Conservation (phyloP, 1,140 invertebrate genomes). For the Drosophila arawakana region DNA sequence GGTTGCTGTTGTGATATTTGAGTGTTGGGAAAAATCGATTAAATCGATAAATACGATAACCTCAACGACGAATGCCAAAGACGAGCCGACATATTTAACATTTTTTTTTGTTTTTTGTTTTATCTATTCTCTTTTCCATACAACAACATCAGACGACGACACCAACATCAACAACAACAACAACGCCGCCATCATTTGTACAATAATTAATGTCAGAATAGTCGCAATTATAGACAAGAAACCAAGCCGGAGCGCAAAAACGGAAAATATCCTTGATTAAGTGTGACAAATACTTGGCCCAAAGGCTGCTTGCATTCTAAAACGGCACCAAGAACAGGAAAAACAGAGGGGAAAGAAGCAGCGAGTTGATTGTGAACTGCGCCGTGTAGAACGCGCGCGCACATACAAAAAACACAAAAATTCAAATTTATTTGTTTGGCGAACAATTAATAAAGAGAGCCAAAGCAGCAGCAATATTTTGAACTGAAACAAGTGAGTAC, state of each 20-base stretch:
- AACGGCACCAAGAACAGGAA: slow-evolving; percentile 35
- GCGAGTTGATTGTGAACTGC: slow-evolving; percentile 33
- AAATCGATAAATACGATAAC: slow-evolving; percentile 71
- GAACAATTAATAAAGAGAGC: slow-evolving; percentile 12
- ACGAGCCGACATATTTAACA: slow-evolving; percentile 46
- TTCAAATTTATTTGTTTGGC: slow-evolving; percentile 54
- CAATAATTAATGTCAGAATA: slow-evolving; percentile 49
- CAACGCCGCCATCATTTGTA: slow-evolving; percentile 48
- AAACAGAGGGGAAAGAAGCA: slow-evolving; percentile 13
- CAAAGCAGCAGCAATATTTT: slow-evolving; percentile 43
- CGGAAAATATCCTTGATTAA: slow-evolving; percentile 40
- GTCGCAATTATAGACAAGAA: slow-evolving; percentile 32
- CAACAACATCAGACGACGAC: slow-evolving; percentile 38
- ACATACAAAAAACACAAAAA: slow-evolving; percentile 10
- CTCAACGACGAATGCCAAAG: slow-evolving; percentile 18
- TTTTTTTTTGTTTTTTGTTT: slow-evolving; percentile 60
- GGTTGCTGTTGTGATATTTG: background rate
- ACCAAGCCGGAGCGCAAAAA: slow-evolving; percentile 19
- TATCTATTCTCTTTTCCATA: slow-evolving; percentile 46
- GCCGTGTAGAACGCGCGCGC: slow-evolving; percentile 68
- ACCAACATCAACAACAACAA: slow-evolving; percentile 16
- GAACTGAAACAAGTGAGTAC: slow-evolving; percentile 73
- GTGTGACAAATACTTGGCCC: slow-evolving; percentile 27
- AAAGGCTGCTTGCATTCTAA: background rate
- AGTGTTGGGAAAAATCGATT: slow-evolving; percentile 64